A percentile compares a stretch with the other conserved stretches of the same genome.
Conservation (phyloP, 1,140 invertebrate species). For the Thalassaphorura encarpata region DNA sequence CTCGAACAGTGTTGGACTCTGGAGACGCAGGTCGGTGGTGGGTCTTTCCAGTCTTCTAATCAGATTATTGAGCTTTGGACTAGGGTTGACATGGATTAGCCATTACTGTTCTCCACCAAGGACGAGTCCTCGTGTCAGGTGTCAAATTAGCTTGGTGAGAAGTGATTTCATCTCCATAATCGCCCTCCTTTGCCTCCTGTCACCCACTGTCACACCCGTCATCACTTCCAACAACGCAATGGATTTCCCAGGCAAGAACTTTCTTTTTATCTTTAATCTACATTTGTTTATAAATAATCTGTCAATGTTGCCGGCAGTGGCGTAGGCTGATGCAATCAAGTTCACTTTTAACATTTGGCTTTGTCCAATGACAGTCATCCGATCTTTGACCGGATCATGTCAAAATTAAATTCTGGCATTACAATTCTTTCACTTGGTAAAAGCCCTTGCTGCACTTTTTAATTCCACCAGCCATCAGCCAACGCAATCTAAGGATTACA, state of each 20-base stretch:
- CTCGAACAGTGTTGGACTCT: no score
- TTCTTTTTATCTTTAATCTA: neutral
- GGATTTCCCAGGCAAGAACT: conserved; percentile 17
- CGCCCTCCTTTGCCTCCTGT: conserved; percentile 23
- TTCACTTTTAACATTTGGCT: neutral
- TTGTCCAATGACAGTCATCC: neutral
- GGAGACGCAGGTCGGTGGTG: no score
- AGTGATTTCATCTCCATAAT: conserved; percentile 33
- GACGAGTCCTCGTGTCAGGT: conserved; percentile 23
- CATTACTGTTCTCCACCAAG: conserved; percentile 10
- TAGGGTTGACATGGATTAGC: conserved; percentile 27
- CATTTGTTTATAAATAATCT: neutral
- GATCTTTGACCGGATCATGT: neutral
- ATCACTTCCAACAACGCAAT: conserved; percentile 29
- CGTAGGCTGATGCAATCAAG: neutral
- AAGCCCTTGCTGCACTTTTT: no score
- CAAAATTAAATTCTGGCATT: no score
- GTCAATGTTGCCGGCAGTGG: neutral
- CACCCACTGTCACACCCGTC: conserved; percentile 26
- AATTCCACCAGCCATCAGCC: no score
- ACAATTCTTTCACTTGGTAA: no score
- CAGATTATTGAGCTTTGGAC: conserved; percentile 27
- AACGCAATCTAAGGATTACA: no score
- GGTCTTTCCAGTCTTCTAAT: conserved; percentile 16
- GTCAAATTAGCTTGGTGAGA: conserved; percentile 30